Percentiles rank a stretch among this genome's conserved stretches.
Conservation (phyloP, 2,113 vertebrate species). For the Recurvirostra avosetta region DNA sequence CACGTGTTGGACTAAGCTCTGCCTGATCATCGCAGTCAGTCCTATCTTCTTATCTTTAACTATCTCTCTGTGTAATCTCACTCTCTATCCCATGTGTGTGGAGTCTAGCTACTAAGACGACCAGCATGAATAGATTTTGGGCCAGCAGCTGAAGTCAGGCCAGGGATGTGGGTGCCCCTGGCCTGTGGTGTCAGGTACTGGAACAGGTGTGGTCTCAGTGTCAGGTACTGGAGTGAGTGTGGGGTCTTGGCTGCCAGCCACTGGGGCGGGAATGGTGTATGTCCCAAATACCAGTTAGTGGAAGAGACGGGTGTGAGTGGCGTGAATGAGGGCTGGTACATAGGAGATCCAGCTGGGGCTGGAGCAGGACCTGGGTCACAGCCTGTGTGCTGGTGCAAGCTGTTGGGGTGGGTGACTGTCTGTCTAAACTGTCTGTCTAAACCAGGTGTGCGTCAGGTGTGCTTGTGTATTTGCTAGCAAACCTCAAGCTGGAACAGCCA, state of each 20-base stretch:
- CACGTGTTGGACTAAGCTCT: not conserved
- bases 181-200: not conserved
- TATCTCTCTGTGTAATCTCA: not conserved
- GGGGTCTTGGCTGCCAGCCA: not conserved
- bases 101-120: not conserved
- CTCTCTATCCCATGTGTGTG: not conserved
- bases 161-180: not conserved
- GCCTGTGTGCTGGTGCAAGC: not conserved
- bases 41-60: not conserved
- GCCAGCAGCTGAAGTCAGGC: not conserved
- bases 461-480: not conserved
- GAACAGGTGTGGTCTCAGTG: not conserved
- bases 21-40: not conserved
- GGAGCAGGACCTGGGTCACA: not conserved
- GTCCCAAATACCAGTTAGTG: not conserved
- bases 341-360: not conserved
- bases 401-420: accelerated
- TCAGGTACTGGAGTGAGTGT: not conserved
- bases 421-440: not conserved
- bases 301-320: not conserved
- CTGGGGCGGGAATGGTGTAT: not conserved
- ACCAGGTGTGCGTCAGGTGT: accelerated
- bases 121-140: not conserved
- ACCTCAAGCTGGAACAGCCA: not conserved
- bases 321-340: not conserved